Conservation (phyloP, 2,888 invertebrate genomes). For the Cartodere bifasciata region DNA sequence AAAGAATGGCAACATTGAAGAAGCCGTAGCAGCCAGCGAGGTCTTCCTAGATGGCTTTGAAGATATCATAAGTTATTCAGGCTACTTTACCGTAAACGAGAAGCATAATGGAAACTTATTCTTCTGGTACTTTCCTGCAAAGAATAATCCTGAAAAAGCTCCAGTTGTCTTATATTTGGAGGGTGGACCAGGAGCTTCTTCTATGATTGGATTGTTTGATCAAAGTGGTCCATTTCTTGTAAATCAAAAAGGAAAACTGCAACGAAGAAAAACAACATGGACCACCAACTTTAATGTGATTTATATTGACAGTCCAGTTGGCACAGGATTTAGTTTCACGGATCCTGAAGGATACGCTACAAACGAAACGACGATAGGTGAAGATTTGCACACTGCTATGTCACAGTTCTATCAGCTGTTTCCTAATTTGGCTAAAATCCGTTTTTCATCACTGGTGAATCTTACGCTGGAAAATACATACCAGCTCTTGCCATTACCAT, state of each 20-base stretch:
- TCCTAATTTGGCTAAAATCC: constrained; percentile 52
- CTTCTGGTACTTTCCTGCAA: constrained; percentile 79
- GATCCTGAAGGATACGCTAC: constrained; percentile 61
- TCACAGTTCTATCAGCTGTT: constrained; percentile 72
- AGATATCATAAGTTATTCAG: constrained; percentile 52
- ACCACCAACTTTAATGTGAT: constrained; percentile 59
- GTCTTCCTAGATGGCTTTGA: background rate
- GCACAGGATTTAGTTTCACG: constrained; percentile 83
- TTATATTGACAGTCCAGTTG: constrained; percentile 85
- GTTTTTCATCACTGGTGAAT: constrained; percentile 83
- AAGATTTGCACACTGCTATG: constrained; percentile 60
- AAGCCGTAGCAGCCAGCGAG: background rate
- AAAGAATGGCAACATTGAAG: background rate
- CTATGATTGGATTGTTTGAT: constrained; percentile 60
- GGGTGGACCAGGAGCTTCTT: constrained; percentile 69
- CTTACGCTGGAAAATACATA: constrained; percentile 67
- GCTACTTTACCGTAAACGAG: constrained; percentile 68
- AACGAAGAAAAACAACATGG: constrained; percentile 48
- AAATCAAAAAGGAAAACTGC: background rate
- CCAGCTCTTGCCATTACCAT: constrained; percentile 63
- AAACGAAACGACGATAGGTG: constrained; percentile 64
- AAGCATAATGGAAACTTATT: constrained; percentile 64
- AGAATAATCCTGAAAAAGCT: constrained; percentile 37
- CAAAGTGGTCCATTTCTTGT: constrained; percentile 63
- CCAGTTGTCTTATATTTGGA: constrained; percentile 71